A percentile compares a stretch with the other conserved stretches of the same genome.
phyloP scores from a whole-genome alignment of 2,797 vertebrate species.

The Xenentodon cancila region DNA sequence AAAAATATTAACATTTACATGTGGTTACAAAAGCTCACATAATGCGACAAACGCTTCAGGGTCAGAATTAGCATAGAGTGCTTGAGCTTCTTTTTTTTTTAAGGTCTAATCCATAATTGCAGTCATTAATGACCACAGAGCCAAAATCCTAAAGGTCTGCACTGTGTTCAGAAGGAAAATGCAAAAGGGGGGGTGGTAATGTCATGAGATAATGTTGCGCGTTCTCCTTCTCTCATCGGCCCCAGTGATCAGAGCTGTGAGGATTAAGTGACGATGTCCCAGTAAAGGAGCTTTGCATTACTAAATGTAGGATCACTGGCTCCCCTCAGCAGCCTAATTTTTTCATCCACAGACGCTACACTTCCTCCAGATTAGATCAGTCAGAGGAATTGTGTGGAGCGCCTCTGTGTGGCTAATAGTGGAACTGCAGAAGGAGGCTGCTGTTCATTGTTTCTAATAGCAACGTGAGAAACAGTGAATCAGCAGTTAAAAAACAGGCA shows the following conservation, averaged over 20 bases:
- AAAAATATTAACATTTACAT: no score
- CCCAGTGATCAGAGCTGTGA: conserved; percentile 67
- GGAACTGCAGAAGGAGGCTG: conserved; percentile 57
- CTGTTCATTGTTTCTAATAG: neutral
- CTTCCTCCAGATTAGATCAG: conserved; percentile 39
- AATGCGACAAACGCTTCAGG: no score
- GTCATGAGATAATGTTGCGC: conserved; percentile 25
- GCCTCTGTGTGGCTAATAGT: conserved; percentile 68
- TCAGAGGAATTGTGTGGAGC: conserved; percentile 48
- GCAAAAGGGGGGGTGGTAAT: conserved; percentile 14
- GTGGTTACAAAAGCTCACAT: no score
- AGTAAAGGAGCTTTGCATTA: conserved; percentile 75
- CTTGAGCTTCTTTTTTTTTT: no score
- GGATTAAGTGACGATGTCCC: conserved; percentile 76
- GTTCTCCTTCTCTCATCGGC: conserved; percentile 53
- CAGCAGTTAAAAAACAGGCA: neutral
- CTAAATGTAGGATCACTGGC: conserved; percentile 71
- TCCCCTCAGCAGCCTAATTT: conserved; percentile 77
- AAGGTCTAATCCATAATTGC: conserved; percentile 2
- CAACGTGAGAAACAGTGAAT: neutral
- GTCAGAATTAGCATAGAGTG: no score
- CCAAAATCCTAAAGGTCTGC: conserved; percentile 1
- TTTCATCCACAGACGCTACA: conserved; percentile 56
- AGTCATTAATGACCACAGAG: conserved; percentile 13
- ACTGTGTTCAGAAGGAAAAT: conserved; percentile 22